A percentile compares a stretch with the other conserved stretches of the same genome.
These are phyloP conservation scores for Scyliorhinus canicula DNA, from an alignment of 2,797 vertebrate genomes.

Conservation along the genomic window DNA sequence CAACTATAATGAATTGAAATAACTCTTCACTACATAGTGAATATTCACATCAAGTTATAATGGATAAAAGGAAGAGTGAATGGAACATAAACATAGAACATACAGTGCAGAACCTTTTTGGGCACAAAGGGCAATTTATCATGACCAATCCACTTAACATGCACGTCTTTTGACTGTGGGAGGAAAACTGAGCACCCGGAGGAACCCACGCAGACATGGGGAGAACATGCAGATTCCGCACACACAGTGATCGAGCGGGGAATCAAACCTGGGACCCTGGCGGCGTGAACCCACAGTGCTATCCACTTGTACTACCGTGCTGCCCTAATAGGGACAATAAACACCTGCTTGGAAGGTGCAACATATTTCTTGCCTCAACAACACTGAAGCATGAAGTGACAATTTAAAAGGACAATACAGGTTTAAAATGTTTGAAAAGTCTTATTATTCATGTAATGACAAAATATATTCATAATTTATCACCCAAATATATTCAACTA, in stretches of 20 bases:
- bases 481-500: neutral
- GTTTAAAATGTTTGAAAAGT: neutral
- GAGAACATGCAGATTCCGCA: too few relatives aligned
- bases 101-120: too few relatives aligned
- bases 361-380: neutral
- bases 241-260: too few relatives aligned
- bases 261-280: too few relatives aligned
- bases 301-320: too few relatives aligned
- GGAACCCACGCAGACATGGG: too few relatives aligned
- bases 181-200: too few relatives aligned
- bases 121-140: too few relatives aligned
- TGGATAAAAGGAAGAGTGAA: neutral
- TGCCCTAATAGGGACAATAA: neutral
- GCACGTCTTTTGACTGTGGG: too few relatives aligned
- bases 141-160: too few relatives aligned
- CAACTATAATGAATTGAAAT: neutral
- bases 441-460: neutral
- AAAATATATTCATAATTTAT: neutral
- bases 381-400: neutral
- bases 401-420: neutral
- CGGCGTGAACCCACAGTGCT: too few relatives aligned
- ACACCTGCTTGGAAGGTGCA: neutral
- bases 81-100: too few relatives aligned
- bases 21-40: neutral
- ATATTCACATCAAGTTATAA: neutral